A percentile compares a stretch with the other conserved stretches of the same genome.
phyloP scores from a whole-genome alignment of 1,140 invertebrate genomes.

The Rhizoglyphus robini region DNA sequence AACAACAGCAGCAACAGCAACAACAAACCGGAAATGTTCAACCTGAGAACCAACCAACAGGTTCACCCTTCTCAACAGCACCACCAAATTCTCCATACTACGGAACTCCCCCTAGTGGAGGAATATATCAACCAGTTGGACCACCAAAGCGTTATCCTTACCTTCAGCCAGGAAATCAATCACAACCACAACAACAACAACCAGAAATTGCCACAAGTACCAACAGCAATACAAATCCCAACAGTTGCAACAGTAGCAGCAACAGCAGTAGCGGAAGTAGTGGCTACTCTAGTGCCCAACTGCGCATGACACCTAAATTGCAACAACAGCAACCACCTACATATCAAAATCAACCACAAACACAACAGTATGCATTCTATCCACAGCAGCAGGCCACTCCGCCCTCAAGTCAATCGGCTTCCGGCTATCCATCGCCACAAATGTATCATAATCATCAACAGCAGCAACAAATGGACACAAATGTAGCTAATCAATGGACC shows the following conservation, averaged over 20 bases:
- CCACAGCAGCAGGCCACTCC: background rate
- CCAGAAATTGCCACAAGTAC: background rate
- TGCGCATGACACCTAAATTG: background rate
- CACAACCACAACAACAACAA: background rate
- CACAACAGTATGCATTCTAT: background rate
- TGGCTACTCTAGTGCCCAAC: background rate
- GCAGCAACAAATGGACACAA: too few relatives aligned
- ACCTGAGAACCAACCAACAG: background rate
- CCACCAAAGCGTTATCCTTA: background rate
- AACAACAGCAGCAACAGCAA: background rate
- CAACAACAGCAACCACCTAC: background rate
- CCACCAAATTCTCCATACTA: too few relatives aligned
- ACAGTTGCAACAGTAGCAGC: background rate
- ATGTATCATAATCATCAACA: too few relatives aligned
- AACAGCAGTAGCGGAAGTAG: conserved; percentile 12
- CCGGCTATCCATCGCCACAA: too few relatives aligned
- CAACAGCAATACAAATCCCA: background rate
- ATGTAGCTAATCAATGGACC: too few relatives aligned
- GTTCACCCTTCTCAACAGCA: background rate
- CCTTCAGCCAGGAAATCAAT: background rate
- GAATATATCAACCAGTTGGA: background rate
- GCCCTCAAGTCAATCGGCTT: too few relatives aligned
- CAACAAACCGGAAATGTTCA: background rate
- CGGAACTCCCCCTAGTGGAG: background rate
- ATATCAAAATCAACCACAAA: background rate